Evolutionary conservation across 2,888 invertebrate genomes (phyloP), one percentile per base, ranked within the genome.

Genomic region (Diadegma fenestrale): DNA sequence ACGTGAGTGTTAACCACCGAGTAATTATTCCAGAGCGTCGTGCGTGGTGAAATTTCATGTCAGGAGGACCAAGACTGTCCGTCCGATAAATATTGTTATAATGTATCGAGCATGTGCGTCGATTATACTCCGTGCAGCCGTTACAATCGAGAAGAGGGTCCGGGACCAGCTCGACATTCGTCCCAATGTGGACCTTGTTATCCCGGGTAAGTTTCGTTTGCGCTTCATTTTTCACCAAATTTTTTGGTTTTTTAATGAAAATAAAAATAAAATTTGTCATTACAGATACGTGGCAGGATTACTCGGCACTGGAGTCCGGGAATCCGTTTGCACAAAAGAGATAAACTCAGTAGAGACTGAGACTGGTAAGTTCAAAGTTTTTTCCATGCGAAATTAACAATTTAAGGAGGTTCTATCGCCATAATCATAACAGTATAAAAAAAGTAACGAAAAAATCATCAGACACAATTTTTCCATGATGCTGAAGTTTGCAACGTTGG

Each of bases 111-210:
- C 5, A 48, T 45, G 26, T 91, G 90, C 76, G 90, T 90, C 1
- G 82, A 90, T 76, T 90, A 88, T 45, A 89, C 87, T 0, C 41
- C 30, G 0, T 91, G 90, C 37, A 82, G 54, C 3, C 77, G 84
- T 37, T 88, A 89, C 10, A 88, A 90, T 63, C 86, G 90, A 17
- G 8, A 61, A 7, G 90, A 90, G 75, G 88, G 85, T 63, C 22
- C 75, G 12, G 77, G 4, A 7, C 84, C 82, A 19, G 81, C 90
- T 8, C 87, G 88, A 12, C 71, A 86, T 33, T 85, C 89, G 0
- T 87, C 87, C 0, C 90, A 90, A 33, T 91, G 90, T n/a, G 90
- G 90, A 58, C 72, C 87, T 1, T 91, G 90, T 51, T 71, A 87
- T 2, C 30, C 86, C 19, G 89, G 88, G 90, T 91, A 66, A 87